Base-by-base conservation (phyloP, 2,797 vertebrate species). In the Sebastes baramenuke region DNA sequence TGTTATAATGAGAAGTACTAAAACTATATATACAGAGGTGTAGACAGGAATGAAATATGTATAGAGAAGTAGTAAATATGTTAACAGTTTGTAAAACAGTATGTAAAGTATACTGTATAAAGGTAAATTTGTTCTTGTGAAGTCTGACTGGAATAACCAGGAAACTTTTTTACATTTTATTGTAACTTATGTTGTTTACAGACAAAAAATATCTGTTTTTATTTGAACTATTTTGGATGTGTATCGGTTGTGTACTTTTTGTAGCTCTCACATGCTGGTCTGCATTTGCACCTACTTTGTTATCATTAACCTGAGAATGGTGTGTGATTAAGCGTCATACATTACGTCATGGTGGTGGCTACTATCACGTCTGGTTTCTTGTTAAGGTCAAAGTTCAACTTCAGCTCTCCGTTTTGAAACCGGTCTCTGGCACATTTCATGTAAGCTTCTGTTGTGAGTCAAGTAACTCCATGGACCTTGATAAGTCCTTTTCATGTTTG, bases 371-470 rank as follows among this genome's bases (percentile, higher is more conserved):
- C 52, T 68, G 34, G 2, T 61, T 32, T 60, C 64, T 38, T 64
- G 30, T 36, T n/a, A 2, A 38, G 82, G 70, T 85, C 81, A 91
- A 91, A 84, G 90, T 84, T 89, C 77, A 79, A 2, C 46, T 60
- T 20, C 0, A 55, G 66, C 36, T 60, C 18, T 68, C 5, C 5
- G 42, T 79, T 87, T 70, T 67, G 79, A 86, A 87, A 88, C 73
- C 4, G 5, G 3, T 67, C 64, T 18, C 18, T 34, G 20, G 61
- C 25, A 3, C 1, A 7, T 25, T 72, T 56, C 29, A 22, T 18
- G 8, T 56, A 16, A 42, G 66, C 56, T 42, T 38, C 16, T 58
- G 30, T 42, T 52, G 18, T 32, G 29, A 59, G 56, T 69, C 12
- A 12, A n/a, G 14, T 58, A 7, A 18, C 56, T 61, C 6, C 3